A percentile compares a stretch with the other conserved stretches of the same genome.
phyloP scores from a whole-genome alignment of 1,140 invertebrate genomes.

The Arion vulgaris region DNA sequence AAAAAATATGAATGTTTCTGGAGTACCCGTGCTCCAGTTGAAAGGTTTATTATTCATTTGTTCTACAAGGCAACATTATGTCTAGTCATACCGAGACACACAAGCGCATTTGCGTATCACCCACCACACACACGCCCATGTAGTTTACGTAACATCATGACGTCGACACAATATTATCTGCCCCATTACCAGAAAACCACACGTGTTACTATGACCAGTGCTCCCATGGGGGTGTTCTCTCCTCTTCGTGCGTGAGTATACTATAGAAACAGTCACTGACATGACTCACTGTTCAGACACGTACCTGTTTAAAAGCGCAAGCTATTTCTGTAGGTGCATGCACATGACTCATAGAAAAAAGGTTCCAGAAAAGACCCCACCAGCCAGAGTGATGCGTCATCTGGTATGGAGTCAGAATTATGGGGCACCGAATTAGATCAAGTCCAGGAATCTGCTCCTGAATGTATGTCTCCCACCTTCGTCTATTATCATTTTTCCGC shows the following conservation, averaged over 20 bases:
- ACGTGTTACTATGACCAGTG: background rate
- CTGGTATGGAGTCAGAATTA: background rate
- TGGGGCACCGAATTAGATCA: background rate
- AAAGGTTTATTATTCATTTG: too few species aligned
- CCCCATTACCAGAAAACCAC: background rate
- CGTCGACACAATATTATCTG: background rate
- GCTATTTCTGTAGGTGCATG: slow-evolving; percentile 10
- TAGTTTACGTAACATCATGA: background rate
- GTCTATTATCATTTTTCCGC: background rate
- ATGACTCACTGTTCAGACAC: background rate
- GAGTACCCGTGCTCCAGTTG: too few species aligned
- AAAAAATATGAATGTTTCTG: too few species aligned
- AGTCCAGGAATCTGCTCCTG: background rate
- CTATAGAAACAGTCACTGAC: background rate
- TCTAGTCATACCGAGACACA: too few species aligned
- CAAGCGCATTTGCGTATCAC: too few species aligned
- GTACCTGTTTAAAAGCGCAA: slow-evolving; percentile 8
- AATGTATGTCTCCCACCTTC: background rate
- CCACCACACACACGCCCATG: background rate
- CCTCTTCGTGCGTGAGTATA: background rate
- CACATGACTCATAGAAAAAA: background rate
- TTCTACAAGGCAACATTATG: too few species aligned
- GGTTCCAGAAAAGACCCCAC: background rate
- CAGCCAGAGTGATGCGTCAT: background rate
- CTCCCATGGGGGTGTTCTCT: slow-evolving; percentile 6